These are phyloP conservation scores for Nothobranchius furzeri DNA, from an alignment of 2,113 vertebrate species.

Conservation along the genomic window DNA sequence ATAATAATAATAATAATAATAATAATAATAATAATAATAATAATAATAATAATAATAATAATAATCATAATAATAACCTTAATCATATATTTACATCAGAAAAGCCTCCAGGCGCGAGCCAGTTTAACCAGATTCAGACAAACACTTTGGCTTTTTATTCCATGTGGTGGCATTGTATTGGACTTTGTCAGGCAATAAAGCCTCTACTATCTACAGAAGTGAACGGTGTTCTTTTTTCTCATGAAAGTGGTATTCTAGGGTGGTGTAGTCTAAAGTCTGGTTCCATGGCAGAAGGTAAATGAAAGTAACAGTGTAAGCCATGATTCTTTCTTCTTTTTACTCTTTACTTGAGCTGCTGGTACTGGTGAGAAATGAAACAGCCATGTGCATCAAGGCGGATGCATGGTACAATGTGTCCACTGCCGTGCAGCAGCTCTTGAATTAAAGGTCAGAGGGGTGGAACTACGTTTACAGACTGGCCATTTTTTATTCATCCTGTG, in stretches of 20 bases:
- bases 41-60: not conserved
- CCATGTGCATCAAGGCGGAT: slow-evolving; percentile 46
- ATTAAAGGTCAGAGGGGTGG: slow-evolving; percentile 29
- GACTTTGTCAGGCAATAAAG: slow-evolving; percentile 3
- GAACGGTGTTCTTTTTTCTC: slow-evolving; percentile 19
- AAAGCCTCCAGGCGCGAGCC: slow-evolving; percentile 13
- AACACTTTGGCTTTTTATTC: slow-evolving; percentile 39
- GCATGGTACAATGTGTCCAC: slow-evolving; percentile 55
- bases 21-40: not conserved
- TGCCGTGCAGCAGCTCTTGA: slow-evolving; percentile 21
- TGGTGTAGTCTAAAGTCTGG: slow-evolving; percentile 52
- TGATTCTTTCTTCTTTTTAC: slow-evolving; percentile 28
- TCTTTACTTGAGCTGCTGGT: slow-evolving; percentile 67
- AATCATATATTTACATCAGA: slow-evolving; percentile 12
- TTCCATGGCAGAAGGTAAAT: slow-evolving; percentile 2
- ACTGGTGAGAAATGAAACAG: slow-evolving; percentile 48
- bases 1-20: not conserved
- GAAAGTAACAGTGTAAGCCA: slow-evolving; percentile 61
- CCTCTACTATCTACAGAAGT: slow-evolving; percentile 16
- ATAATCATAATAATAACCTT: too few species aligned
- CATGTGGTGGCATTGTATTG: slow-evolving; percentile 4
- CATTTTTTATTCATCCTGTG: not conserved
- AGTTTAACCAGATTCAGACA: slow-evolving; percentile 46
- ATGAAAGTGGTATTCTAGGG: slow-evolving; percentile 10
- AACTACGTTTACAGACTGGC: slow-evolving; percentile 39